Base-by-base conservation (phyloP, 2,888 invertebrate genomes). In the Cephalotes varians region DNA sequence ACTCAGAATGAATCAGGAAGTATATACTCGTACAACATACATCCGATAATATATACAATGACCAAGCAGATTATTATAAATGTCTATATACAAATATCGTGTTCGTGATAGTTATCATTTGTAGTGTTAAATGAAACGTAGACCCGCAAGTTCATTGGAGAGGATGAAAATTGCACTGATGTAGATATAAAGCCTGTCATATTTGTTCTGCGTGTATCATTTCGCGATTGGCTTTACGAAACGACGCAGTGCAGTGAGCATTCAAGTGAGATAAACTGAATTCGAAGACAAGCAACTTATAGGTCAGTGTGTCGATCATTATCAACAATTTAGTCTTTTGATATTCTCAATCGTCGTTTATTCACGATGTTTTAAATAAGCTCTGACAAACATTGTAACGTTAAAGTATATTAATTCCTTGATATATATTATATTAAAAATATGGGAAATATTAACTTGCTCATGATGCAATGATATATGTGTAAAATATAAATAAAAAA, bases 131-230 rank as follows among this genome's bases (percentile, higher is more conserved):
- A n/a, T n/a, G n/a, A n/a, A n/a, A n/a, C n/a, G n/a, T n/a, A n/a
- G n/a, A n/a, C n/a, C n/a, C n/a, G n/a, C n/a, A n/a, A n/a, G n/a
- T n/a, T n/a, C n/a, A n/a, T n/a, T n/a, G n/a, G n/a, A n/a, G n/a
- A n/a, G n/a, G n/a, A n/a, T n/a, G n/a, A n/a, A n/a, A n/a, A n/a
- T n/a, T n/a, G n/a, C n/a, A n/a, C n/a, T n/a, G n/a, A n/a, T n/a
- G n/a, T n/a, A 15, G 47, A 49, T 85, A 67, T 74, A 79, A 83
- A 72, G 64, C 81, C 62, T 74, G 85, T 87, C 77, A 85, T 56
- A 69, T 72, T 58, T 40, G 71, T 86, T 77, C 77, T 28, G n/a
- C 6, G 56, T 31, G 21, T 25, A 62, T 84, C 81, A 86, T 40
- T 85, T 79, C 72, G 54, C 67, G 67, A 18, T 56, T 69, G 58